These are phyloP conservation scores for Acrocephalus kingi DNA, from an alignment of 2,113 vertebrate genomes.

Conservation along the genomic window DNA sequence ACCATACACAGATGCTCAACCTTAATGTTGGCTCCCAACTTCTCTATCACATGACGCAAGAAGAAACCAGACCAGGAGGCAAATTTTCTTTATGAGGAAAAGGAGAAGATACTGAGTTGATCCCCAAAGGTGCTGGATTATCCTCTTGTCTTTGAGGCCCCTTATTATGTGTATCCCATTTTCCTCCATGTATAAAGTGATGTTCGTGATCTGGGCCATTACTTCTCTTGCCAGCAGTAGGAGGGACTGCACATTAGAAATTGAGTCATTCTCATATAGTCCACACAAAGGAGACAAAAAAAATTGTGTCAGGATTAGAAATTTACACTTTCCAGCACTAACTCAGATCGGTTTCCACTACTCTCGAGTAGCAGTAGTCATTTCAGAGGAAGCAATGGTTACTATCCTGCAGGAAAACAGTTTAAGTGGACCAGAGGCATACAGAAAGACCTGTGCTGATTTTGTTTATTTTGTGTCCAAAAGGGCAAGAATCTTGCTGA, in stretches of 20 bases:
- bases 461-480: not conserved
- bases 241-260: not conserved
- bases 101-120: not conserved
- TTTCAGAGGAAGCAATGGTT: not conserved
- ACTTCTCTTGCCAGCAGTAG: not conserved
- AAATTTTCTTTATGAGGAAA: not conserved
- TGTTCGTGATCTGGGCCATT: not conserved
- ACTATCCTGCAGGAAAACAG: not conserved
- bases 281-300: not conserved
- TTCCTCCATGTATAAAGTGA: not conserved
- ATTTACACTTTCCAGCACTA: not conserved
- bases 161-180: not conserved
- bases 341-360: not conserved
- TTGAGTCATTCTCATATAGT: not conserved
- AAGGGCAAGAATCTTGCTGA: not conserved
- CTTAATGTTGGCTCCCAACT: rapidly evolving
- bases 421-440: not conserved
- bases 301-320: not conserved
- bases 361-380: rapidly evolving
- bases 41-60: not conserved
- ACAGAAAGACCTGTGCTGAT: not conserved
- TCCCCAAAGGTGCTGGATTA: not conserved
- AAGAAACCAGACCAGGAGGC: not conserved
- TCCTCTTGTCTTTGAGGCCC: not conserved
- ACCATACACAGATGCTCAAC: not conserved